These are phyloP conservation scores for Altica lythri DNA, from an alignment of 2,888 invertebrate genomes.

Conservation along the genomic window DNA sequence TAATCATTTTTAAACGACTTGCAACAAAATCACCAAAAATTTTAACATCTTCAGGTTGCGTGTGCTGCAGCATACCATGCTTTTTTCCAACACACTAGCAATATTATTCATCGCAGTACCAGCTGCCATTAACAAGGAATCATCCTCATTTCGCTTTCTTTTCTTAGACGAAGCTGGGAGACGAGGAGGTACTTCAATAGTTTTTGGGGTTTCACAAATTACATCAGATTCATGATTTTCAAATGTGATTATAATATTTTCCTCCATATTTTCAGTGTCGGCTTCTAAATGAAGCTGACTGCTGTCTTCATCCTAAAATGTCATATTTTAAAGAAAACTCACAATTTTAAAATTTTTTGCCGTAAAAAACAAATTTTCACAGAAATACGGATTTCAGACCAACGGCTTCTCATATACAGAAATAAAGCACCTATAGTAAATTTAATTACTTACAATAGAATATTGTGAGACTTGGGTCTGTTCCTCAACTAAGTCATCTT, in stretches of 20 bases:
- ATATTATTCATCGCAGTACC: not conserved
- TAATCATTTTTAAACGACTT: too few relatives aligned
- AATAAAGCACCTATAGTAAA: not conserved
- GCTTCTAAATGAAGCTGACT: not conserved
- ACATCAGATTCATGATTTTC: not conserved
- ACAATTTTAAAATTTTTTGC: not conserved
- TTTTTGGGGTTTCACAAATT: not conserved
- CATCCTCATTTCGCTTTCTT: conserved; percentile 2
- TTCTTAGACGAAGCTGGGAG: not conserved
- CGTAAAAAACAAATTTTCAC: not conserved
- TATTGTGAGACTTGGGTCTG: not conserved
- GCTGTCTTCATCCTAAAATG: not conserved
- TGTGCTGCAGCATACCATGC: too few relatives aligned
- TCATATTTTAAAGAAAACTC: not conserved
- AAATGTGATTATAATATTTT: too few relatives aligned
- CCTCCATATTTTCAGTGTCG: not conserved
- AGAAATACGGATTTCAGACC: not conserved
- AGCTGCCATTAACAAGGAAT: not conserved
- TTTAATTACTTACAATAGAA: not conserved
- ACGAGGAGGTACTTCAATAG: not conserved
- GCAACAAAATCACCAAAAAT: conserved; percentile 6
- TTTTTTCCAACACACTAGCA: conserved; percentile 1
- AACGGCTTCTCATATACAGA: not conserved
- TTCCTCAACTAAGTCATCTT: not conserved
- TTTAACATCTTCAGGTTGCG: too few relatives aligned